Conservation (phyloP, 2,888 invertebrate genomes). For the Eucera pruinosa region DNA sequence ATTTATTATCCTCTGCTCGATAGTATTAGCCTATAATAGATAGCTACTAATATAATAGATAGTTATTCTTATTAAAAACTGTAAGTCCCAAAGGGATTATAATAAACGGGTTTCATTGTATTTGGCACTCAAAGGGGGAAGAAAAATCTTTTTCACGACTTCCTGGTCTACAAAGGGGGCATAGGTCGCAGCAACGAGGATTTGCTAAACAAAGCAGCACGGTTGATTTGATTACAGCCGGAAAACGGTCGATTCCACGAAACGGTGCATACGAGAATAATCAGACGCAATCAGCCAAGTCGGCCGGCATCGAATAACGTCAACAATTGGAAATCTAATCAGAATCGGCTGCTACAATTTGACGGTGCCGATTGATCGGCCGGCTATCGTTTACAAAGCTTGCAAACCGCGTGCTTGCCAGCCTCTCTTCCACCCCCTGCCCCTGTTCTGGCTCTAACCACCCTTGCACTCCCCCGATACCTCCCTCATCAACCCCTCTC, state of each 20-base stretch:
- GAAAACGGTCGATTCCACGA: conserved; percentile 56
- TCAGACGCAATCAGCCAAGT: conserved; percentile 71
- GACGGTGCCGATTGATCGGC: conserved; percentile 70
- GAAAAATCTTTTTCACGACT: background rate
- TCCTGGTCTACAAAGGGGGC: background rate
- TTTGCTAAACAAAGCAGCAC: conserved; percentile 29
- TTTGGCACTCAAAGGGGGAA: background rate
- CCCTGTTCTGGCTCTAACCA: background rate
- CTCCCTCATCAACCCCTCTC: conserved; percentile 7
- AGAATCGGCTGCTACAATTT: conserved; percentile 74
- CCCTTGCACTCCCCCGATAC: background rate
- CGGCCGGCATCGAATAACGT: conserved; percentile 70
- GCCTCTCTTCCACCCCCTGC: conserved; percentile 18
- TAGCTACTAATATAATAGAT: no score
- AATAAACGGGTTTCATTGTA: no score
- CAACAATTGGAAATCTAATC: conserved; percentile 75
- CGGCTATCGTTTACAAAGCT: conserved; percentile 74
- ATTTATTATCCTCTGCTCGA: no score
- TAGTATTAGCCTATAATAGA: no score
- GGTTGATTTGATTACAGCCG: conserved; percentile 43
- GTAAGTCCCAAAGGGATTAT: no score
- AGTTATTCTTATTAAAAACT: no score
- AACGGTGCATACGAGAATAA: conserved; percentile 63
- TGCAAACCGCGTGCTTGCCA: conserved; percentile 69
- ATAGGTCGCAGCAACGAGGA: conserved; percentile 7